Evolutionary conservation across 2,888 invertebrate species (phyloP), one percentile per base, ranked within the genome.

Genomic region (Chrysolina oricalcia): DNA sequence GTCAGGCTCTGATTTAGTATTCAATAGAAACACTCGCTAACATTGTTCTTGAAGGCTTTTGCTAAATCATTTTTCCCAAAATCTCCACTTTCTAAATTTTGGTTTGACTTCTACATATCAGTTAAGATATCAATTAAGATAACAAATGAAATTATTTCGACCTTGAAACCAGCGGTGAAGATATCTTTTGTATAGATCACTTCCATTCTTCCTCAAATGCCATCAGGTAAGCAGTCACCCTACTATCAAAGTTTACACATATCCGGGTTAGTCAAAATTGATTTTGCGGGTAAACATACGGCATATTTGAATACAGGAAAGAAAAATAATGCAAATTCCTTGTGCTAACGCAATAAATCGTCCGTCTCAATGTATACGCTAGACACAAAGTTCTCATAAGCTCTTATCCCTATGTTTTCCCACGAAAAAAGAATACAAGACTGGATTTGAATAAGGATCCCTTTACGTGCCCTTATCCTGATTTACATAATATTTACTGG

Each of bases 401-500:
- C 76, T 53, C 59, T 43, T 76, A 76, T 79, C 80, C 79, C 76
- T 77, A 78, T 80, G 80, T 79, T 81, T 83, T 86, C 85, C 86
- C 86, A 85, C 85, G 82, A 82, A 83, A 83, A 85, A 84, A 85
- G 84, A 82, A 84, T 84, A 81, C 81, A 80, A 78, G 70, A 76
- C 72, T 73, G 79, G 82, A 85, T 85, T 85, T 85, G 84, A 85
- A 85, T 85, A 84, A 84, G 83, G 82, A 80, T 82, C 84, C 83
- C 83, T 83, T 78, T 81, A 78, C 78, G 76, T 83, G 81, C 84
- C 83, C 83, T 83, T 79, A 81, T 79, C 78, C 77, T 83, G 81
- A 86, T 86, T 86, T 86, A 85, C 86, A 86, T 86, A 86, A 85
- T 85, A 85, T 86, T 84, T 85, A 83, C 84, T 86, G 86, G 85